Conservation (phyloP, 2,113 vertebrate genomes). For the Calcarius ornatus region DNA sequence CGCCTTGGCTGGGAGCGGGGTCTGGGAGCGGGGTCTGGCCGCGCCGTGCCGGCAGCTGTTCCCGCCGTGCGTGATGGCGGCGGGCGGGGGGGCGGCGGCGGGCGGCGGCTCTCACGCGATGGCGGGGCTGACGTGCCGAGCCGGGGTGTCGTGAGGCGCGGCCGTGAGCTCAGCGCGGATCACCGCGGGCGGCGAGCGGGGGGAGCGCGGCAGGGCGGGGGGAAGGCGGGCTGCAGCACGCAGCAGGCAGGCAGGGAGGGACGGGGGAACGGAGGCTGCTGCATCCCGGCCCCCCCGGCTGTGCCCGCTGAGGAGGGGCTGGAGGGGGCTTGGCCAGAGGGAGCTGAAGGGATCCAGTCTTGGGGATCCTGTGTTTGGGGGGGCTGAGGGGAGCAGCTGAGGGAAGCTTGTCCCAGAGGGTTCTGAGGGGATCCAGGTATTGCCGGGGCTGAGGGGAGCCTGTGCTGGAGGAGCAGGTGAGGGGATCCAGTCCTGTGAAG, state of each 20-base stretch:
- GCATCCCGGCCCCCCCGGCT: neutral
- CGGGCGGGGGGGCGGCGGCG: neutral
- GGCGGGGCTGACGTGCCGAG: neutral
- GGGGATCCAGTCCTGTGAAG: neutral
- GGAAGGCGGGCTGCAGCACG: slow-evolving; percentile 31
- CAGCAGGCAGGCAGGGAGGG: neutral
- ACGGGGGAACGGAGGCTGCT: neutral
- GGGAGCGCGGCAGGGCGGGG: neutral
- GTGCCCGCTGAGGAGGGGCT: neutral
- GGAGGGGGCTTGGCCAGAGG: neutral
- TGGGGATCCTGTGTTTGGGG: no score
- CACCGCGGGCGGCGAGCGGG: neutral
- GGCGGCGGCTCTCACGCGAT: slow-evolving; percentile 28
- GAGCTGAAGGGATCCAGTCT: neutral
- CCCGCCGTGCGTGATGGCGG: slow-evolving; percentile 5
- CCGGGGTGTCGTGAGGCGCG: slow-evolving; percentile 62
- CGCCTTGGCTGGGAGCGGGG: neutral
- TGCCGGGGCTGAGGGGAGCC: neutral
- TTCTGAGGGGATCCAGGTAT: neutral
- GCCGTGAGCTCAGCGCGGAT: slow-evolving; percentile 33
- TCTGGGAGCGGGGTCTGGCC: neutral
- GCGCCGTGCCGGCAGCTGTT: slow-evolving; percentile 2
- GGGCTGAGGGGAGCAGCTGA: neutral
- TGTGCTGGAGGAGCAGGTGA: neutral
- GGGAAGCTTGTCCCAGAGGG: neutral